These are phyloP conservation scores for Heliconius hermathena DNA, from an alignment of 1,140 invertebrate species.

Conservation along the genomic window DNA sequence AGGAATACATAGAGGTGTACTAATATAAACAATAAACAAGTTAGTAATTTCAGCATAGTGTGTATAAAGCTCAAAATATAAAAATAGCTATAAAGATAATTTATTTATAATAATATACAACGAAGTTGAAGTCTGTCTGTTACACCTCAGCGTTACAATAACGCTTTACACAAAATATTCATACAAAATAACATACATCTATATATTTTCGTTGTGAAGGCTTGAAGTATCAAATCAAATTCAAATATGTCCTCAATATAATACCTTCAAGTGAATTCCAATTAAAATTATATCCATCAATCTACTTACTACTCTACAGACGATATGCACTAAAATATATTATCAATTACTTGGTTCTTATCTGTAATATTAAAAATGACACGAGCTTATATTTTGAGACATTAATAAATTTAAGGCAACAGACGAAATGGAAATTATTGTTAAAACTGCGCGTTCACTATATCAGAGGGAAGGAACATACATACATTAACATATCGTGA, in stretches of 20 bases:
- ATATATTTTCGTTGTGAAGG: constrained; percentile 36
- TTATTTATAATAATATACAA: background rate
- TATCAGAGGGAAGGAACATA: background rate
- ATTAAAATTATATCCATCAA: constrained; percentile 11
- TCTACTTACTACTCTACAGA: constrained; percentile 42
- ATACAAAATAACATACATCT: constrained; percentile 24
- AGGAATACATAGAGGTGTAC: background rate
- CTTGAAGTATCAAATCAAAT: constrained; percentile 37
- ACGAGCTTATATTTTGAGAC: constrained; percentile 53
- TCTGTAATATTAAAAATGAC: constrained; percentile 50
- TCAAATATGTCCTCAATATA: constrained; percentile 32
- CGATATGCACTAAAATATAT: constrained; percentile 63
- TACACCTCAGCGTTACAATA: constrained; percentile 34
- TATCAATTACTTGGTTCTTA: constrained; percentile 44
- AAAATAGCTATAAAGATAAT: background rate
- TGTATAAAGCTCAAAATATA: constrained; percentile 9
- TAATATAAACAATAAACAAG: background rate
- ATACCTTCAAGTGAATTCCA: constrained; percentile 17
- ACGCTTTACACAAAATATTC: constrained; percentile 29
- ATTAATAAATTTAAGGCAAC: constrained; percentile 68
- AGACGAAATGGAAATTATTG: constrained; percentile 49
- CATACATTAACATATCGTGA: background rate
- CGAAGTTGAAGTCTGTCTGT: background rate
- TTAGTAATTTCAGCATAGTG: background rate
- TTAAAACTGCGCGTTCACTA: constrained; percentile 34